Evolutionary conservation across 2,797 vertebrate genomes (phyloP), one percentile per base, ranked within the genome.

Genomic region (Percopsis omiscomaycus): DNA sequence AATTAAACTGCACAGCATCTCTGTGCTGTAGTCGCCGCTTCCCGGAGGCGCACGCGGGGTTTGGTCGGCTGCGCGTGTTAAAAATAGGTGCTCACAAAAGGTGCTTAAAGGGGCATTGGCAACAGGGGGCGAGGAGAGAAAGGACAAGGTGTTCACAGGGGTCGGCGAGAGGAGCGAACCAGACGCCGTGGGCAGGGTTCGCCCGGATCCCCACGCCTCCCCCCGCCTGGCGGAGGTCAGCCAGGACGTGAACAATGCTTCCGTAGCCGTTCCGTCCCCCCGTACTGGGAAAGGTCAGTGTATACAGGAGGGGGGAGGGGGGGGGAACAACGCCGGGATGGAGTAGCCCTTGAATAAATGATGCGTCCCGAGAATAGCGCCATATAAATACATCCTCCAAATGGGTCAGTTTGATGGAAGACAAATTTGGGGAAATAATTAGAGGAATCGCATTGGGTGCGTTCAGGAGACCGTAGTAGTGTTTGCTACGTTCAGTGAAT

Each of bases 1-100:
- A 61, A 82, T 75, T 70, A 71, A 82, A 84, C 29, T 50, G 61
- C 64, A 61, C 22, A 27, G 44, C 62, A 64, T 45, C 71, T 37
- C n/a, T 64, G 62, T 61, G 70, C 73, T 80, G 61, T n/a, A 58
- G 75, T 59, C 66, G 70, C 62, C 12, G 4, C 30, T 16, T 46
- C 16, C 22, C 22, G 22, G 22, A 22, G 22, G 22, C 22, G 1
- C 22, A 22, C 22, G 1, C 22, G 22, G 22, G 22, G 22, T 22
- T 22, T 22, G 22, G 22, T 22, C 22, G 22, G 22, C 22, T 1
- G 51, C 14, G 37, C 0, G 28, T 2, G 61, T 69, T 71, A 67
- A 74, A 84, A 83, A 84, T 78, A 83, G 69, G 66, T 15, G n/a
- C 55, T 59, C 9, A 37, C 51, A 55, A 74, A 74, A 77, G 50